These are phyloP conservation scores for Ictalurus punctatus DNA, from an alignment of 2,113 vertebrate species.

Conservation along the genomic window DNA sequence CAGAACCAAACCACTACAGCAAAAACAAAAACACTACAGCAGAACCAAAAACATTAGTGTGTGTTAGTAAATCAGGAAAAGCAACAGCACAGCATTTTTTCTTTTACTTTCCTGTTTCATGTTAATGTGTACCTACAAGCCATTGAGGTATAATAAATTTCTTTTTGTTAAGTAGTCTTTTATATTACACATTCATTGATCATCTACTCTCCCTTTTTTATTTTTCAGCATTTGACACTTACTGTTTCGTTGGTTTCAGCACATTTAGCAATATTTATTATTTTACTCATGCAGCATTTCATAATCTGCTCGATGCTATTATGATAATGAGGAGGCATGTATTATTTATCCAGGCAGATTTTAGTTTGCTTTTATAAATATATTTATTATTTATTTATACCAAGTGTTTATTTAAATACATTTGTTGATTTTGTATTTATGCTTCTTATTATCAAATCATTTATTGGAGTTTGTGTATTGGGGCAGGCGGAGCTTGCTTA, in stretches of 20 bases:
- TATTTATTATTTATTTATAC: not conserved
- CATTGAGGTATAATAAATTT: no score
- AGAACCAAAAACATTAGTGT: not conserved
- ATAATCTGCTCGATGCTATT: not conserved
- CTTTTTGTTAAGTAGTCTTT: not conserved
- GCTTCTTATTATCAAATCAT: not conserved
- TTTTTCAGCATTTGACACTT: not conserved
- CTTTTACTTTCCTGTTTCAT: no score
- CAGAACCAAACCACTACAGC: not conserved
- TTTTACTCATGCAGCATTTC: not conserved
- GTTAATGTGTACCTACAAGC: no score
- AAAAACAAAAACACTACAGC: not conserved
- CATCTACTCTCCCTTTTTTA: not conserved
- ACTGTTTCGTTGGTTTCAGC: not conserved
- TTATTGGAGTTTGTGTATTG: not conserved
- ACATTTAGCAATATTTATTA: not conserved
- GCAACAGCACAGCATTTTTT: not conserved
- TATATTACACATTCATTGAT: not conserved
- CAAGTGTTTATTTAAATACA: not conserved
- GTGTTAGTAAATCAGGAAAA: not conserved
- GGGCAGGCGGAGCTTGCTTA: not conserved
- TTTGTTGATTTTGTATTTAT: not conserved
- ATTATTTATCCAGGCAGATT: not conserved
- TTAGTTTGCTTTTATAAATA: not conserved
- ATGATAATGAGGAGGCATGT: not conserved